These are phyloP conservation scores for Agrotis ipsilon DNA, from an alignment of 2,888 invertebrate genomes.

Conservation along the genomic window DNA sequence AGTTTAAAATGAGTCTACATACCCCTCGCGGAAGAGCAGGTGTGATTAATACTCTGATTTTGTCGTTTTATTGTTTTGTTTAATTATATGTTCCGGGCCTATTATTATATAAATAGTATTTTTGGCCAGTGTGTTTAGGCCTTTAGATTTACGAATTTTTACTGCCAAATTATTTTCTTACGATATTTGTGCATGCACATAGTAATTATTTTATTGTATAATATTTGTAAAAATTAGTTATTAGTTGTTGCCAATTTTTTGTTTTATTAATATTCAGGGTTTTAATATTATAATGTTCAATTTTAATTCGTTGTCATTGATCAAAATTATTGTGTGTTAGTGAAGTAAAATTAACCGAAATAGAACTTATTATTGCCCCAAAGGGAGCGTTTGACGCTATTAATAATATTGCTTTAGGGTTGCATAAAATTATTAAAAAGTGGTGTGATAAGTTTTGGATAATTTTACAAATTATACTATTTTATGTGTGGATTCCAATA, in stretches of 20 bases:
- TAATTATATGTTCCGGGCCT: slow-evolving; percentile 89
- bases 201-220: slow-evolving; percentile 90
- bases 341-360: slow-evolving; percentile 89
- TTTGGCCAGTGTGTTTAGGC: slow-evolving; percentile 90
- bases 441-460: slow-evolving; percentile 91
- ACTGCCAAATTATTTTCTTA: slow-evolving; percentile 92
- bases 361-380: slow-evolving; percentile 89
- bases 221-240: slow-evolving; percentile 89
- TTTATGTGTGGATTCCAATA: slow-evolving; percentile 90
- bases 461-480: slow-evolving; percentile 91
- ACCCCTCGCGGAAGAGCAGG: slow-evolving; percentile 85
- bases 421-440: slow-evolving; percentile 90
- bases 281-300: slow-evolving; percentile 89
- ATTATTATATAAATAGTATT: slow-evolving; percentile 89
- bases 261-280: slow-evolving; percentile 90
- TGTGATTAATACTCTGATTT: slow-evolving; percentile 90
- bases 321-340: slow-evolving; percentile 91
- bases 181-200: slow-evolving; percentile 91
- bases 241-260: slow-evolving; percentile 91
- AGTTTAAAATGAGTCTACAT: slow-evolving; percentile 87
- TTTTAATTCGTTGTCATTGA: slow-evolving; percentile 90
- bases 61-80: slow-evolving; percentile 89
- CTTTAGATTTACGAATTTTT: slow-evolving; percentile 91
- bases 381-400: slow-evolving; percentile 91
- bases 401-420: slow-evolving; percentile 90